A percentile compares a stretch with the other conserved stretches of the same genome.
Evolutionary conservation across 2,113 vertebrate species (phyloP).

Genomic region (Melanerpes formicivorus): DNA sequence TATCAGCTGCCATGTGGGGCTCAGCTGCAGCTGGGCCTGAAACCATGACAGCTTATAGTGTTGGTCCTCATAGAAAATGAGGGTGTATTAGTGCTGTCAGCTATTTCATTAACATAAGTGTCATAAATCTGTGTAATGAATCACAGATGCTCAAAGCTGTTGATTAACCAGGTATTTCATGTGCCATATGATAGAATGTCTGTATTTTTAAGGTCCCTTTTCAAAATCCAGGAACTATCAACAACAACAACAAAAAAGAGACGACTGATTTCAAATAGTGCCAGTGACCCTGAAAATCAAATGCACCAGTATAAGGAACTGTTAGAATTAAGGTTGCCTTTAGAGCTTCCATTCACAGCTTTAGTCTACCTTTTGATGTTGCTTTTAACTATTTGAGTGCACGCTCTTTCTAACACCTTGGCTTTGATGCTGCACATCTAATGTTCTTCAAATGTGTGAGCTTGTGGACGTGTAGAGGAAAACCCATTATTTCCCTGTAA

Average conservation of each 20-base stretch:
- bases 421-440: not conserved
- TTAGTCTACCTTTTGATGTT: not conserved
- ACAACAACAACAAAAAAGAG: not conserved
- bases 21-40: too few species aligned
- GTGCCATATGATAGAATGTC: not conserved
- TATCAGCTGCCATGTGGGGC: too few species aligned
- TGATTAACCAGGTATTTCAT: conserved; percentile 35
- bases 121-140: conserved; percentile 5
- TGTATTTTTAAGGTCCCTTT: conserved; percentile 32
- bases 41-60: not conserved
- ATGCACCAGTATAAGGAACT: not conserved
- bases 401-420: not conserved
- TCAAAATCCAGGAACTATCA: conserved; percentile 2
- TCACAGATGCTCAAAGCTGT: conserved; percentile 19
- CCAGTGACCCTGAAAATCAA: not conserved
- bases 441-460: not conserved
- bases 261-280: not conserved
- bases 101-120: not conserved
- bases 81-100: not conserved
- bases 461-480: not conserved
- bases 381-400: conserved; percentile 5
- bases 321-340: conserved; percentile 2
- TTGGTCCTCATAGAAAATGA: not conserved
- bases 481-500: not conserved
- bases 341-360: not conserved